Base-by-base conservation (phyloP, 2,888 invertebrate species). In the Petrolisthes cinctipes region DNA sequence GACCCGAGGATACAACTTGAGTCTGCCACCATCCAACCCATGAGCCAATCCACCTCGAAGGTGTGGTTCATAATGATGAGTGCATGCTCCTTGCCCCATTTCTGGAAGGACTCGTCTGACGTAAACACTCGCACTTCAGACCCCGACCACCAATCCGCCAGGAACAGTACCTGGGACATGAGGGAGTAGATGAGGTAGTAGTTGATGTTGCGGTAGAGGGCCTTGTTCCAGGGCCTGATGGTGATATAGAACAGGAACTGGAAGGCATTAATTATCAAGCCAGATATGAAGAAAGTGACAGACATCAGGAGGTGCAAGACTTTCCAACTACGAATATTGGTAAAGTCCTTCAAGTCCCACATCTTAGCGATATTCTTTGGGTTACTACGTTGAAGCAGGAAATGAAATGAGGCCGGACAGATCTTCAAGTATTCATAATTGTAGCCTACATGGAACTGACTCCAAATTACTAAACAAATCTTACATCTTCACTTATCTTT, bases 31-130 rank as follows among this genome's bases (percentile, higher is more conserved):
- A 97, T 95, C 98, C 98, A 98, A 51, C 98, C 97, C 93, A 97
- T 95, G 0, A 99, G 94, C 98, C 98, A 98, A 93, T 99, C 98
- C 91, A 98, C 95, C 94, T 99, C 98, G 93, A 97, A 98, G 73
- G 96, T 95, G 92, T 99, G 98, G 93, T 99, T 99, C 97, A 98
- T 97, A 83, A 98, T 94, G 81, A 97, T 95, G 92, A 97, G 95
- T 11, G 96, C 96, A 94, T 98, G 97, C 92, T 98, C 98, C 91
- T 96, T 96, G 53, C 97, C 98, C 93, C 95, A 95, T 54, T 90
- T 86, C 82, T 92, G 90, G n/a, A 91, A 75, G 56, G 92, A 90
- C 54, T 96, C 95, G 92, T 95, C 95, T 91, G 97, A 96, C 91
- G 96, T 95, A 92, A 96, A 97, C 51, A 97, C 93, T 86, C 95